A percentile compares a stretch with the other conserved stretches of the same genome.
These are phyloP conservation scores for Planiliza haematocheilus DNA, from an alignment of 2,113 vertebrate genomes.

Conservation along the genomic window DNA sequence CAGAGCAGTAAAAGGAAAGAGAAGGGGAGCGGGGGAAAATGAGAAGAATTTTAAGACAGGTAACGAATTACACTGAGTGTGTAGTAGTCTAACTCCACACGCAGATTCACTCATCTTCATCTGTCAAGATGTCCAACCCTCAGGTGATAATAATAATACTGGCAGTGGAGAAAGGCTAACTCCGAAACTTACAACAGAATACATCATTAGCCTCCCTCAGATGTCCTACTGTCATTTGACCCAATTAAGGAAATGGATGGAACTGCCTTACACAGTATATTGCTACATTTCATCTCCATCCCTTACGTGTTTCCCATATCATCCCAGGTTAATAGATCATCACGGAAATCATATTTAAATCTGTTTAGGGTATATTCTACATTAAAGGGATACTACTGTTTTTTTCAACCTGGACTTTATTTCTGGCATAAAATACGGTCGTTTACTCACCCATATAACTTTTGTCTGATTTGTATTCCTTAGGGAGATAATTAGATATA, in stretches of 20 bases:
- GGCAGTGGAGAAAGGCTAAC: slow-evolving; percentile 14
- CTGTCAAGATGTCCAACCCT: slow-evolving; percentile 5
- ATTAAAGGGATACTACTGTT: no score
- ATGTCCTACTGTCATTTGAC: not conserved
- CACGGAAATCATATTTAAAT: slow-evolving; percentile 14
- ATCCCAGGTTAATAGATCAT: no score
- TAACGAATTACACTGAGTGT: no score
- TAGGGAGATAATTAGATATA: no score
- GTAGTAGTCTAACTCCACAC: not conserved
- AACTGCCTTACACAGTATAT: not conserved
- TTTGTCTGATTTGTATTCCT: no score
- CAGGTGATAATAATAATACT: slow-evolving; percentile 27
- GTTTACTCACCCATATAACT: no score
- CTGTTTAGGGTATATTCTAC: no score
- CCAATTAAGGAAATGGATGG: no score
- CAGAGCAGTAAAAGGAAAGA: not conserved
- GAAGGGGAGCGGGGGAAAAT: not conserved
- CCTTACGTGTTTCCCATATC: slow-evolving; percentile 16
- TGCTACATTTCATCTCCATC: not conserved
- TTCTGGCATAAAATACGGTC: no score
- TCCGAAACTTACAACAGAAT: slow-evolving; percentile 20
- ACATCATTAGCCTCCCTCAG: slow-evolving; percentile 42
- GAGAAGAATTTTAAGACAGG: not conserved
- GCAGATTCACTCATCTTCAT: not conserved
- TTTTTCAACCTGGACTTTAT: no score